Evolutionary conservation across 1,140 invertebrate genomes (phyloP), one percentile per base, ranked within the genome.

Genomic region (Bombus cullumanus): DNA sequence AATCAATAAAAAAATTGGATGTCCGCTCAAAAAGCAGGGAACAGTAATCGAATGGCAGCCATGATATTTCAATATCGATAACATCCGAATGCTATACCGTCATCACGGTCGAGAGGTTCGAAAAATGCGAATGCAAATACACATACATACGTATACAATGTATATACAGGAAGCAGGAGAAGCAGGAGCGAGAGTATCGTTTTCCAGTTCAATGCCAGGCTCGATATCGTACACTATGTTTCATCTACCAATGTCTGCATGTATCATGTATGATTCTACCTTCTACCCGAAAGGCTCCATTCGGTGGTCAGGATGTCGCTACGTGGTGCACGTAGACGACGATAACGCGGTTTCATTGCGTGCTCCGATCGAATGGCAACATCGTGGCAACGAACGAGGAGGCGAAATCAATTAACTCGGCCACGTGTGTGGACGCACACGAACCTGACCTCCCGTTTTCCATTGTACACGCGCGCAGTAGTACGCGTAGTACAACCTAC

Each of bases 341-440:
- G 89, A 90, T 91, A 91, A 92, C 83, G 91, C 75, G 89, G 85
- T 91, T 90, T 89, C 66, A 73, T 81, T 85, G 88, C 68, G 64
- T n/a, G 31, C 53, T 34, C 68, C 75, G 81, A 87, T 87, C 90
- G 90, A 87, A 72, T 64, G 81, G 85, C 77, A 91, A 92, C 83
- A 88, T 85, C 75, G 86, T 73, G 80, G 78, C 85, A 82, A 81
- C 79, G 75, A 86, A 78, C 89, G 87, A 87, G 84, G 88, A 92
- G 88, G 89, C 86, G 75, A 93, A 94, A 94, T 94, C 92, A 94
- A 94, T 94, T 93, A 94, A 93, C 90, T 92, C 75, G 73, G 83
- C 81, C 87, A 81, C 86, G 86, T 82, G 86, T 81, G 78, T 87
- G 84, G 72, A 84, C 86, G 68, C 82, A 69, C 81, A 79, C 85